Evolutionary conservation across 2,797 vertebrate genomes (phyloP), one percentile per base, ranked within the genome.

Genomic region (Spondyliosoma cantharus): DNA sequence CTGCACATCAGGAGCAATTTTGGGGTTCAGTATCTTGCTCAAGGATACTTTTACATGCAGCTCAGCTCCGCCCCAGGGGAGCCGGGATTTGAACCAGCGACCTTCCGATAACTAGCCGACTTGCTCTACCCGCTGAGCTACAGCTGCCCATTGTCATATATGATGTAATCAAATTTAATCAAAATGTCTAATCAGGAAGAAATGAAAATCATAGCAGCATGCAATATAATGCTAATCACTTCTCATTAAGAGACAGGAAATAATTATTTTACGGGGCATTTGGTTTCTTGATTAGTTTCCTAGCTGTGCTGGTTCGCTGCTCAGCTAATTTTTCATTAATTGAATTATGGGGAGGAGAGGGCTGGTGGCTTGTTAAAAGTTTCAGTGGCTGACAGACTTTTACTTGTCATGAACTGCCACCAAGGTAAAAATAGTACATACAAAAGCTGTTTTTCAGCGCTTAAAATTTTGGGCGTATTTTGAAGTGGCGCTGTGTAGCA

Each of bases 321-420:
- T 75, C 69, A 24, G 16, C 56, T 64, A 4, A 58, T 71, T 76
- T 3, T 52, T 11, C n/a, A 29, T 80, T 67, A 50, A 71, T 17
- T 71, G 4, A 65, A 58, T 62, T 24, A 46, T 42, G 43, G 57
- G 50, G 46, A 78, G 20, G 19, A 24, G 52, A 42, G 8, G 3
- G 8, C 57, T 64, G 62, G n/a, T 58, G 50, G 12, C n/a, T 71
- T 25, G 45, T 60, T 60, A 46, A 63, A 66, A 61, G 68, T 69
- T 56, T n/a, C 22, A 16, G 22, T 3, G 19, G 27, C 52, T 65
- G 19, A 20, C 22, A 65, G 13, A n/a, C 12, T 16, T 14, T 0
- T 46, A 17, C 22, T 12, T 58, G 20, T 37, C 25, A 60, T 17
- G 11, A 48, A 43, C 15, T 52, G 43, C 13, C 15, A 22, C n/a